A percentile compares a stretch with the other conserved stretches of the same genome.
Conservation (phyloP, 2,888 invertebrate species). For the Drosophila ezoana region DNA sequence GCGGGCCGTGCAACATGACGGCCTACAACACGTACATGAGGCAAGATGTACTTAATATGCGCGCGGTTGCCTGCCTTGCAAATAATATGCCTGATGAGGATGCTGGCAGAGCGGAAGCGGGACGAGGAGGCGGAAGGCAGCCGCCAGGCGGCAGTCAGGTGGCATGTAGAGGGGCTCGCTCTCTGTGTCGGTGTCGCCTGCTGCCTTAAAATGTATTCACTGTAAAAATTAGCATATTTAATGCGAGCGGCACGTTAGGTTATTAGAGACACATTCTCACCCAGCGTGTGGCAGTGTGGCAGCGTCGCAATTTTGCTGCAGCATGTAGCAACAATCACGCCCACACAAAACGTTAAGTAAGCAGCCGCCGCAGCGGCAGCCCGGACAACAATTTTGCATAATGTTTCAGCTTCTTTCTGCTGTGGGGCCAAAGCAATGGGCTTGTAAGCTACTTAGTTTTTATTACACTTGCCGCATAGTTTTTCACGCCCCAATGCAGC, state of each 20-base stretch:
- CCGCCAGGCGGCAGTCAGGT: conserved; percentile 35
- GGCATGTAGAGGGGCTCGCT: conserved; percentile 37
- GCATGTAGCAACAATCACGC: conserved; percentile 71
- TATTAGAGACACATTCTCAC: conserved; percentile 79
- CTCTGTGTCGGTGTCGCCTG: conserved; percentile 32
- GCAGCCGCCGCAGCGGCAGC: conserved; percentile 42
- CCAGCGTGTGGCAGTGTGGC: conserved; percentile 42
- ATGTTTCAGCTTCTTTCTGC: conserved; percentile 46
- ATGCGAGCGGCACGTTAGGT: conserved; percentile 80
- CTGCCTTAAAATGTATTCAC: conserved; percentile 75
- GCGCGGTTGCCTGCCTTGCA: conserved; percentile 66
- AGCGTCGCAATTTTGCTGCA: conserved; percentile 48
- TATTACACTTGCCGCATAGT: conserved; percentile 79
- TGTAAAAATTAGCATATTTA: conserved; percentile 81
- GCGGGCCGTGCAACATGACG: conserved; percentile 68
- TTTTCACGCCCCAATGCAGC: conserved; percentile 64
- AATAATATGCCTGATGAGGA: conserved; percentile 73
- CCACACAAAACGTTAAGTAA: conserved; percentile 64
- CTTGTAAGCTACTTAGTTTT: conserved; percentile 80
- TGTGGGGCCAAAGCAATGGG: conserved; percentile 53
- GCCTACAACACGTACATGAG: conserved; percentile 60
- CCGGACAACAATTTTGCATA: conserved; percentile 71
- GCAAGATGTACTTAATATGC: conserved; percentile 75
- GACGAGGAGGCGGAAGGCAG: conserved; percentile 15
- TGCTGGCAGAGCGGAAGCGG: conserved; percentile 1